phyloP scores from a whole-genome alignment of 2,797 vertebrate genomes.

The Vipera ursinii region DNA sequence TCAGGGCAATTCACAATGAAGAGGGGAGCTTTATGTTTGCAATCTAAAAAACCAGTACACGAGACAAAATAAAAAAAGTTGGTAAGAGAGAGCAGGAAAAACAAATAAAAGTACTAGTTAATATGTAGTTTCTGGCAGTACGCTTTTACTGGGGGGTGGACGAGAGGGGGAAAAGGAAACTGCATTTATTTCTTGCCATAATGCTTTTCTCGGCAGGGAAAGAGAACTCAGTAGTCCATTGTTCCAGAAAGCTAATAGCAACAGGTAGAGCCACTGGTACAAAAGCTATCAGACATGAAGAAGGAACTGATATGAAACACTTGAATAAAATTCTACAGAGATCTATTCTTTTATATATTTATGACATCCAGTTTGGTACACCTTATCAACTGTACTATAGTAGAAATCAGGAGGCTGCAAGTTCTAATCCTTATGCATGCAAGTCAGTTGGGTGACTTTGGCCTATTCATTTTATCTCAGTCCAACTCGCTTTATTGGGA shows the following conservation, averaged over 20 bases:
- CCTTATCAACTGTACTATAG: background rate
- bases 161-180: fast-evolving
- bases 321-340: background rate
- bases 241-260: background rate
- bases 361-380: background rate
- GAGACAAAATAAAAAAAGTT: background rate
- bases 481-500: background rate
- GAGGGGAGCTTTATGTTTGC: background rate
- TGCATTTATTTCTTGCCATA: background rate
- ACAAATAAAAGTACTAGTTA: background rate
- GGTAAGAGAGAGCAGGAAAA: background rate
- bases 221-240: background rate
- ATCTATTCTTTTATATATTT: background rate
- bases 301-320: background rate
- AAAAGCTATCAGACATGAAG: background rate
- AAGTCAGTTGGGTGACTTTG: background rate
- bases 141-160: background rate
- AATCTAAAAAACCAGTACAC: background rate
- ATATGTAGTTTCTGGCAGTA: background rate
- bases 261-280: background rate
- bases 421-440: background rate
- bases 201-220: background rate
- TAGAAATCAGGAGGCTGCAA: background rate
- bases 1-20: background rate
- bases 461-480: background rate